Evolutionary conservation across 2,113 vertebrate genomes (phyloP), one percentile per base, ranked within the genome.

Genomic region (Thermophis baileyi): DNA sequence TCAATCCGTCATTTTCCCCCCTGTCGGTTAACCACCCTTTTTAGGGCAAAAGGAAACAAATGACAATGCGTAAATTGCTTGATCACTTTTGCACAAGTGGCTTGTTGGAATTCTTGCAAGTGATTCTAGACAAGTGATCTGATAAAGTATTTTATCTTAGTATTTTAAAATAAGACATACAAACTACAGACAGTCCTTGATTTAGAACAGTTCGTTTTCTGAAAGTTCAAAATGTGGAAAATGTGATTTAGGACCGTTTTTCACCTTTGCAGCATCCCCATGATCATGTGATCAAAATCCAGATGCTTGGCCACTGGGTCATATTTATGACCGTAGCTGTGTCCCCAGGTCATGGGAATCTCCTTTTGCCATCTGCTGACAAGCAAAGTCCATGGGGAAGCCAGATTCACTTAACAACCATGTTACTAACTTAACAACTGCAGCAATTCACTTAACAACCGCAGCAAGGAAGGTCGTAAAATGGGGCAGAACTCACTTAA

Each of bases 1-100:
- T 35, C 63, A 6, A 0, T 40, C 16, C 0, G 40, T 81, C 6
- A 35, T 35, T 74, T 40, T 9, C 8, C 0, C 1, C 14, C 11
- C 18, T 81, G n/a, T 40, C 18, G 18, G 16, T 81, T 20, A 22
- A 81, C 16, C 0, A 7, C 69, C 18, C 35, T 40, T 81, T 69
- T 81, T 8, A 81, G 69, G 69, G 69, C 69, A 40, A 22, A 40
- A 40, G 16, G 3, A 8, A 81, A 20, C 14, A 35, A 40, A 81
- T 20, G 6, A 6, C 69, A 40, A 9, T 22, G 35, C 69, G 3
- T 40, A 40, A 20, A 40, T 81, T 20, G 69, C 6, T 40, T 20
- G 35, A 81, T 81, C 2, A 0, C 16, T 20, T 81, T 22, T 81
- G 69, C 69, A 40, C 16, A 40, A 22, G 40, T 18, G 27, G 25